Conservation (phyloP, 1,140 invertebrate genomes). For the Drusus annulatus region DNA sequence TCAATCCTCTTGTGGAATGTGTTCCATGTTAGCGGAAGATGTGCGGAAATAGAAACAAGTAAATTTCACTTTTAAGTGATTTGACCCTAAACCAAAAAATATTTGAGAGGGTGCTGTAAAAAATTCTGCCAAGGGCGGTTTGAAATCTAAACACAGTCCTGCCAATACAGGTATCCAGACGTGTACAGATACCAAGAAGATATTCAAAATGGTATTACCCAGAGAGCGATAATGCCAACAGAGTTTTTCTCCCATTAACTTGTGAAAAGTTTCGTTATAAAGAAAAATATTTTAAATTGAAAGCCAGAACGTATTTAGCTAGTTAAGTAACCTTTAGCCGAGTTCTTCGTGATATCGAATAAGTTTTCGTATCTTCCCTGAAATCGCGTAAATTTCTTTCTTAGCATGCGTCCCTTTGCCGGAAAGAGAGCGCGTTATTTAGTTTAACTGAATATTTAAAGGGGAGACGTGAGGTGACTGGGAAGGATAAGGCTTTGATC, state of each 20-base stretch:
- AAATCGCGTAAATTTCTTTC: conserved; percentile 43
- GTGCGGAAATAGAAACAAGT: too few relatives aligned
- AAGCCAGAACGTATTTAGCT: not conserved
- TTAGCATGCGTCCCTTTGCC: conserved; percentile 12
- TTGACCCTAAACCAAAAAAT: too few relatives aligned
- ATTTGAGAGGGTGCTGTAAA: too few relatives aligned
- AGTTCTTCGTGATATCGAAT: conserved; percentile 20
- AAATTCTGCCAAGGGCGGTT: too few relatives aligned
- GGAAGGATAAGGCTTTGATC: conserved; percentile 30
- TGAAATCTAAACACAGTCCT: too few relatives aligned
- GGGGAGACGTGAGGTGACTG: conserved; percentile 36
- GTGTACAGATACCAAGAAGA: too few relatives aligned
- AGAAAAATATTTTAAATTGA: not conserved
- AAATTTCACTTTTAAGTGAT: too few relatives aligned
- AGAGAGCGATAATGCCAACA: not conserved
- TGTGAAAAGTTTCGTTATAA: conserved; percentile 5
- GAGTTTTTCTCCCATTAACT: not conserved
- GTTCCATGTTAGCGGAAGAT: too few relatives aligned
- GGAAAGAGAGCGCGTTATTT: conserved; percentile 21
- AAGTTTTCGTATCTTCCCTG: conserved; percentile 32
- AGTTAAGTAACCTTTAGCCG: conserved; percentile 1
- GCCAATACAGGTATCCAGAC: too few relatives aligned
- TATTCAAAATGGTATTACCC: too few relatives aligned
- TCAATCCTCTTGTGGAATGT: too few relatives aligned
- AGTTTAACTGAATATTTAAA: conserved; percentile 42